Base-by-base conservation (phyloP, 2,888 invertebrate species). In the Dynastes maya region DNA sequence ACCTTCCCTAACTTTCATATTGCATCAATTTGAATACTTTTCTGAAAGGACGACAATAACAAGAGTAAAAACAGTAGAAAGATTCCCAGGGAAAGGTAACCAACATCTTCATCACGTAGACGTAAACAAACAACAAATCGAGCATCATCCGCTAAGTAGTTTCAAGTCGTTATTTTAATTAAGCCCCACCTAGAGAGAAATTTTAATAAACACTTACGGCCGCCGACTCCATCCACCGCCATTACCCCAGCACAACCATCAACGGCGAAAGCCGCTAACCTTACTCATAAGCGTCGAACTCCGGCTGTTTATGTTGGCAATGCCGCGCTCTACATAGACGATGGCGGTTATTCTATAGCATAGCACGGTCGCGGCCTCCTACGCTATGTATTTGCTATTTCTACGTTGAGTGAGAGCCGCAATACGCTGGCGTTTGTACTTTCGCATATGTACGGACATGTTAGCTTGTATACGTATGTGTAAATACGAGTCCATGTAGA, bases 241-340 rank as follows among this genome's bases (percentile, higher is more conserved):
- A 61, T 45, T 53, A 72, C 58, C 5, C n/a, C 55, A 29, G 29
- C 72, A 61, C 22, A 16, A 22, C 68, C 22, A 61, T 61, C 51
- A 45, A 8, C 51, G 49, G 22, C 45, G 61, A 22, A 68, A 16
- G 37, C 64, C 6, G 49, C 1, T 45, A 37, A 40, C 40, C 45
- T 72, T 45, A 40, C 72, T 72, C 58, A 72, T 72, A 72, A 61
- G 61, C 72, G 68, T 68, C 68, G 68, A 68, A 68, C 51, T 49
- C 68, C 16, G 51, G 27, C 45, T 51, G 51, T 68, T 68, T 68
- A 51, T 29, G 68, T 68, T 27, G 51, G 22, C 16, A 22, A 37
- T 11, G n/a, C 22, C 45, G 45, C 27, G 55, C 16, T n/a, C 13
- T 9, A 13, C n/a, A 16, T 16, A 16, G 55, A 5, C 16, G 55